Evolutionary conservation across 30 jellyfish, hydroid and myxozoan genomes (phyloP).

Genomic region (Phacellophora camtschatica): DNA sequence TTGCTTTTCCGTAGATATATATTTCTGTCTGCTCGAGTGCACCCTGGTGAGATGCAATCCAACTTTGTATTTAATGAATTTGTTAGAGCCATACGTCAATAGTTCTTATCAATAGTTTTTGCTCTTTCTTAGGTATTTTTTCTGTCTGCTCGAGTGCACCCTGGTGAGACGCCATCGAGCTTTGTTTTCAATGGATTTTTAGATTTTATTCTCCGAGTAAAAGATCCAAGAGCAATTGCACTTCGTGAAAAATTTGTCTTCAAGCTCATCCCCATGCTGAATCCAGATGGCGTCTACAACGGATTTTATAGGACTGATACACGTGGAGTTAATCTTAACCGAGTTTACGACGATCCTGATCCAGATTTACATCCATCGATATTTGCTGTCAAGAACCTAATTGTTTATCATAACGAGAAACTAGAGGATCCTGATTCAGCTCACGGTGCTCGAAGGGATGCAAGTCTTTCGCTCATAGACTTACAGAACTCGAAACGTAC

Average conservation of each 20-base stretch:
- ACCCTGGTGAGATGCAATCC: conserved; percentile 96
- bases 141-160: conserved; percentile 94
- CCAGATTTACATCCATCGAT: conserved; percentile 82
- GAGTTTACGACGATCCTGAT: conserved; percentile 84
- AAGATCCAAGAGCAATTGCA: conserved; percentile 74
- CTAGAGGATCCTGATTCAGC: too few species aligned
- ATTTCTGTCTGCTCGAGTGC: conserved; percentile 91
- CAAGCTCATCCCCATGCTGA: conserved; percentile 88
- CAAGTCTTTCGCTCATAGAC: too few species aligned
- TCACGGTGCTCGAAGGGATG: too few species aligned
- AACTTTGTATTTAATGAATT: conserved; percentile 92
- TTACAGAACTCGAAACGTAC: too few species aligned
- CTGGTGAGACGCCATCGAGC: conserved; percentile 96
- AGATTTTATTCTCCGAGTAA: conserved; percentile 59
- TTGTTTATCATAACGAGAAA: conserved; percentile 82
- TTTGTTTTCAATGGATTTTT: conserved; percentile 92
- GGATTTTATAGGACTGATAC: conserved; percentile 94
- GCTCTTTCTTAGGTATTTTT: conserved; percentile 60
- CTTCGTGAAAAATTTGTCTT: conserved; percentile 72
- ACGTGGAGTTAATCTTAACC: conserved; percentile 88
- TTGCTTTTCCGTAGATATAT: conserved; percentile 43
- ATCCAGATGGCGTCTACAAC: conserved; percentile 94
- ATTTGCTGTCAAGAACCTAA: conserved; percentile 70
- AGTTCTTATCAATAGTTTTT: neutral
- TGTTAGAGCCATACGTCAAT: neutral